These are phyloP conservation scores for Machaerirhynchus nigripectus DNA, from an alignment of 2,113 vertebrate species.

Conservation along the genomic window DNA sequence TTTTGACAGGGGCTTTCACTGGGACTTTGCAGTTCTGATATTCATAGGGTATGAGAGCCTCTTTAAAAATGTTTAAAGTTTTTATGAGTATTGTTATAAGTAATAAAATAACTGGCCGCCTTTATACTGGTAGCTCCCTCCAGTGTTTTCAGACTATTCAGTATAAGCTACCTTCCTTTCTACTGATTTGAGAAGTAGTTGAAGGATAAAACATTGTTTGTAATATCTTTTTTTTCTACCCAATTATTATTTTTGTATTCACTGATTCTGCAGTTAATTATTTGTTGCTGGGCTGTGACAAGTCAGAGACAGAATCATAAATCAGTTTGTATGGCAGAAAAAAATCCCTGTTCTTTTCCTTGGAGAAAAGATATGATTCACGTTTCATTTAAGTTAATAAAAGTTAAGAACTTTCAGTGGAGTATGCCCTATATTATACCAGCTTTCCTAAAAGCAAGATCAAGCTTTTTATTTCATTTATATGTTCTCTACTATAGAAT, in stretches of 20 bases:
- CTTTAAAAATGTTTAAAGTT: not conserved
- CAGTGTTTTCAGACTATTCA: not conserved
- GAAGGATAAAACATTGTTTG: not conserved
- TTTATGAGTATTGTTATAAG: not conserved
- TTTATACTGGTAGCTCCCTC: not conserved
- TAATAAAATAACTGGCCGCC: not conserved
- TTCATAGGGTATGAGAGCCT: not conserved
- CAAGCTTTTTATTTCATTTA: not conserved
- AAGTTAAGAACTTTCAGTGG: not conserved
- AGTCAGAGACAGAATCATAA: not conserved
- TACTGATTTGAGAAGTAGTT: not conserved
- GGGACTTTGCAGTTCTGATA: not conserved
- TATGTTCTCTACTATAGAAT: not conserved
- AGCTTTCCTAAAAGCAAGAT: not conserved
- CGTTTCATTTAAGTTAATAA: not conserved
- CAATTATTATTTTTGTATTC: not conserved
- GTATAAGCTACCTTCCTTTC: not conserved
- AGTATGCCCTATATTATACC: not conserved
- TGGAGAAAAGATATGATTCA: not conserved
- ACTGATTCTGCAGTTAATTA: not conserved
- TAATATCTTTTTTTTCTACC: not conserved
- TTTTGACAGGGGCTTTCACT: not conserved
- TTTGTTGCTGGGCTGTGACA: not conserved
- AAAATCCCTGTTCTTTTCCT: not conserved
- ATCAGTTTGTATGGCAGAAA: not conserved